phyloP scores from a whole-genome alignment of 2,888 invertebrate species.

The Neoaliturus tenellus region DNA sequence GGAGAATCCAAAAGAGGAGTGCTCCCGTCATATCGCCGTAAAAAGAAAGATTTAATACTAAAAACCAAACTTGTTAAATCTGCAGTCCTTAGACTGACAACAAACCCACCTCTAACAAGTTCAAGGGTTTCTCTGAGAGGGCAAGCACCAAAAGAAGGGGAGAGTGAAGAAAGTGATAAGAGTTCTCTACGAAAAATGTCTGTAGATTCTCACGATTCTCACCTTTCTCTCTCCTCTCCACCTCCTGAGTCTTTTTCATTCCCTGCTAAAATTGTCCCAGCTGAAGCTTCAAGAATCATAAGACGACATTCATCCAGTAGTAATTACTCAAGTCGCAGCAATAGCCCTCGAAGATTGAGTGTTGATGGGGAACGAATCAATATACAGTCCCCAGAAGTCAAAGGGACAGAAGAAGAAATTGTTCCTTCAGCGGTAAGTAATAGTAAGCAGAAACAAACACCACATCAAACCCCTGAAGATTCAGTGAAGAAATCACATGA shows the following conservation, averaged over 20 bases:
- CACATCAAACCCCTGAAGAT: neutral
- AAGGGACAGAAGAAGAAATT: neutral
- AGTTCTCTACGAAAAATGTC: constrained; percentile 61
- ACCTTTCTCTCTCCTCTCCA: constrained; percentile 61
- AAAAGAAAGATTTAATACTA: constrained; percentile 73
- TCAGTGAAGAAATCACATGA: neutral
- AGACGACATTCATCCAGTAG: constrained; percentile 87
- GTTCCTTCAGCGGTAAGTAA: neutral
- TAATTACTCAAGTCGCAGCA: constrained; percentile 65
- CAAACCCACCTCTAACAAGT: constrained; percentile 50
- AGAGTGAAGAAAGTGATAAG: constrained; percentile 35
- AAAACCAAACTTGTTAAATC: constrained; percentile 80
- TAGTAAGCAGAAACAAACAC: constrained; percentile 4
- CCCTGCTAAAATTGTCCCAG: constrained; percentile 73
- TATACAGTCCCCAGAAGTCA: neutral
- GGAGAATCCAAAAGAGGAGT: constrained; percentile 60
- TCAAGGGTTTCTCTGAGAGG: constrained; percentile 52
- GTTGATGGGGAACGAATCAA: constrained; percentile 52
- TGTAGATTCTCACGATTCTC: constrained; percentile 63
- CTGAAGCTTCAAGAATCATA: constrained; percentile 88
- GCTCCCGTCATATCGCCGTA: constrained; percentile 65
- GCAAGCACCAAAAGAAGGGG: constrained; percentile 27
- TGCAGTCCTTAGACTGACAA: constrained; percentile 74
- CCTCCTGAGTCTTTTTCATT: constrained; percentile 69
- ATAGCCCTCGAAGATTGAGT: constrained; percentile 63